Conservation (phyloP, 1,140 invertebrate genomes). For the Arctopsyche grandis region DNA sequence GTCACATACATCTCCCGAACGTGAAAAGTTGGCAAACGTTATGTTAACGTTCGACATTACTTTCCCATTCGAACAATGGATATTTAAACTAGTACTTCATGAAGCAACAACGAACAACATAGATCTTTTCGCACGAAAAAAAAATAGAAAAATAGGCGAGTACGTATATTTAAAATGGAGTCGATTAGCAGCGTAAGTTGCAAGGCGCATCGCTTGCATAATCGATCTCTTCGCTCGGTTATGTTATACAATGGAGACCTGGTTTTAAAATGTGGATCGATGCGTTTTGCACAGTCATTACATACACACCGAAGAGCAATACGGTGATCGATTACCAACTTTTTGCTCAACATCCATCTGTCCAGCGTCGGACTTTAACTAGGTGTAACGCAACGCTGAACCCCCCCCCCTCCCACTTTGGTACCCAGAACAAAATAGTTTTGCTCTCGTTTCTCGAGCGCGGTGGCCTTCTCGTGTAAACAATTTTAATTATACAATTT, state of each 20-base stretch:
- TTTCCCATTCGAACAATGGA: conserved; percentile 6
- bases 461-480: not conserved
- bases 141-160: not conserved
- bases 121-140: not conserved
- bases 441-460: not conserved
- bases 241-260: not conserved
- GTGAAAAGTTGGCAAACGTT: not conserved
- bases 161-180: not conserved
- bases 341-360: conserved; percentile 1
- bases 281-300: not conserved
- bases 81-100: not conserved
- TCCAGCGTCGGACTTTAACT: not conserved
- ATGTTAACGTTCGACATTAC: not conserved
- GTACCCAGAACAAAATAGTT: not conserved
- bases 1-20: not conserved
- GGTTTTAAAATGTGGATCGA: not conserved
- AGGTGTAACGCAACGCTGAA: no score
- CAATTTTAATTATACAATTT: not conserved
- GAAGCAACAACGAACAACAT: not conserved
- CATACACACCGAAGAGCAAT: not conserved
- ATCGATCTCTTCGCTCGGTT: conserved; percentile 3
- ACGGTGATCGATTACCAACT: not conserved
- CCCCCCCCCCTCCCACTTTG: not conserved
- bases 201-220: not conserved
- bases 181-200: not conserved